A percentile compares a stretch with the other conserved stretches of the same genome.
phyloP scores from a whole-genome alignment of 2,113 vertebrate genomes.

The Bambusicola thoracicus region DNA sequence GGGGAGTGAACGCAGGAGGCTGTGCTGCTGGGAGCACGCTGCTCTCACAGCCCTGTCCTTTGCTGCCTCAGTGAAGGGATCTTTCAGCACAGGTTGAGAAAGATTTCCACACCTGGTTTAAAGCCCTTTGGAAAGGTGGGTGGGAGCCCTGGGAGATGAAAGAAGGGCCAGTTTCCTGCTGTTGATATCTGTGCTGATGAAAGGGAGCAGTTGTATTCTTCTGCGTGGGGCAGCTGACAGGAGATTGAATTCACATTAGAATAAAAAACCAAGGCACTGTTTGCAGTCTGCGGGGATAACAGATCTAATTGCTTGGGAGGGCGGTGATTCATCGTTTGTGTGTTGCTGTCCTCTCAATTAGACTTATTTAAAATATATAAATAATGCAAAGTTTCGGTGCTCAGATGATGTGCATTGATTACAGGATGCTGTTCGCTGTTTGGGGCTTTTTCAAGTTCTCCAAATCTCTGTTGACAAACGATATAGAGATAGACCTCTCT shows the following conservation, averaged over 20 bases:
- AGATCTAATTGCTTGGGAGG: constrained; percentile 45
- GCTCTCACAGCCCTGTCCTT: constrained; percentile 53
- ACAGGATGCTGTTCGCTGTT: constrained; percentile 46
- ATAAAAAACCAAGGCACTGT: constrained; percentile 40
- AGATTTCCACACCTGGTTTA: constrained; percentile 62
- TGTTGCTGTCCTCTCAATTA: constrained; percentile 49
- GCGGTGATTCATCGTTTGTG: constrained; percentile 58
- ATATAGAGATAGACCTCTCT: constrained; percentile 40
- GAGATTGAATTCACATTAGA: constrained; percentile 46
- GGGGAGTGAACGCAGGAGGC: constrained; percentile 35
- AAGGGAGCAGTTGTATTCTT: constrained; percentile 64
- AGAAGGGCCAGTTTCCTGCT: constrained; percentile 71
- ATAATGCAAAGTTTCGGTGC: constrained; percentile 46
- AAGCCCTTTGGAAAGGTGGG: constrained; percentile 68
- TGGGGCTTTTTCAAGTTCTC: constrained; percentile 47
- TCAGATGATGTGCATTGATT: constrained; percentile 55
- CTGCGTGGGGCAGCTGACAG: constrained; percentile 57
- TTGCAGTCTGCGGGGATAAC: constrained; percentile 59
- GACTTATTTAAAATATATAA: constrained; percentile 31
- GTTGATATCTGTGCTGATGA: constrained; percentile 67
- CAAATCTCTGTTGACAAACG: constrained; percentile 25
- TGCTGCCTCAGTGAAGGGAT: constrained; percentile 68
- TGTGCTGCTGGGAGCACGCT: constrained; percentile 41
- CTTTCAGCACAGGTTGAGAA: constrained; percentile 71
- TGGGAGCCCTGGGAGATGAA: constrained; percentile 68